Conservation (phyloP, 2,888 invertebrate genomes). For the Bugulina stolonifera region DNA sequence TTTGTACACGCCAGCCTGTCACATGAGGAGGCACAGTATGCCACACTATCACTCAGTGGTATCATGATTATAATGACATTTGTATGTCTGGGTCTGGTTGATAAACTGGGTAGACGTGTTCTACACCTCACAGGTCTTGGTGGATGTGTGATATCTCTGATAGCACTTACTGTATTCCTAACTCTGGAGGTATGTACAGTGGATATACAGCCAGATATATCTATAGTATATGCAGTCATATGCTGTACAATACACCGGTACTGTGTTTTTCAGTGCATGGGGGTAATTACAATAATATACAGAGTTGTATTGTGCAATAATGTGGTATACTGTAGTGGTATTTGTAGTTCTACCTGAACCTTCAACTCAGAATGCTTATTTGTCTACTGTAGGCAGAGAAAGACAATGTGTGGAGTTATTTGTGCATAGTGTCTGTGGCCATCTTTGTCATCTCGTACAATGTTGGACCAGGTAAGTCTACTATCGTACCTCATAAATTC, state of each 20-base stretch:
- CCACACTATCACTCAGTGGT: slow-evolving; percentile 76
- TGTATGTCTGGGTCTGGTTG: slow-evolving; percentile 72
- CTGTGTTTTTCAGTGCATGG: no score
- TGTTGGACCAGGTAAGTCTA: slow-evolving; percentile 68
- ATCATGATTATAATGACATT: slow-evolving; percentile 83
- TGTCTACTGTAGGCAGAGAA: no score
- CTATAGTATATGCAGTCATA: no score
- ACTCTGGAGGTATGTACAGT: slow-evolving; percentile 28
- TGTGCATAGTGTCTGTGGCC: slow-evolving; percentile 70
- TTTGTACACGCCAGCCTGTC: slow-evolving; percentile 66
- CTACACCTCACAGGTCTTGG: slow-evolving; percentile 70
- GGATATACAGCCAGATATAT: no score
- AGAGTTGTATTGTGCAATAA: no score
- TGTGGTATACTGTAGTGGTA: no score
- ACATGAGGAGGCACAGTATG: slow-evolving; percentile 64
- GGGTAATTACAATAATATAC: no score
- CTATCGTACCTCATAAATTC: no score
- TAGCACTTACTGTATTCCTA: slow-evolving; percentile 61
- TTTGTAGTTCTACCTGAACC: no score
- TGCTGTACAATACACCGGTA: no score
- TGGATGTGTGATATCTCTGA: slow-evolving; percentile 71
- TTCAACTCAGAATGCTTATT: no score
- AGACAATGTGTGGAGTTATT: slow-evolving; percentile 56
- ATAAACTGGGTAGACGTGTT: slow-evolving; percentile 75
- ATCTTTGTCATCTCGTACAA: slow-evolving; percentile 80